Base-by-base conservation (phyloP, 2,797 vertebrate genomes). In the Oreochromis mossambicus region DNA sequence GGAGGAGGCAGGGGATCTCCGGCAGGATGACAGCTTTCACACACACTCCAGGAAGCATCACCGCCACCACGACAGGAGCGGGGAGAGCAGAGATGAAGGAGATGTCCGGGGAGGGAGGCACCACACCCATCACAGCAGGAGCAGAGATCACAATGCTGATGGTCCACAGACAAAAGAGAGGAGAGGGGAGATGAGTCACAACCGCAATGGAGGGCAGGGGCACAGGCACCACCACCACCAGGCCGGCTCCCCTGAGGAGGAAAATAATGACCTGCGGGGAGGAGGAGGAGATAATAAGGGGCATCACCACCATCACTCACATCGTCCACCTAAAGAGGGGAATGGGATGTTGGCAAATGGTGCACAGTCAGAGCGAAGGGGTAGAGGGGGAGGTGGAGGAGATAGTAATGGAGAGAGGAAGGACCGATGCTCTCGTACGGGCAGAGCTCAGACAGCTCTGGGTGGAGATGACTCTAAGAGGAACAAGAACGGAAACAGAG, bases 121-220 rank as follows among this genome's bases (percentile, higher is more conserved):
- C 43, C 94, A 97, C 80, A 94, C 95, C 5, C 97, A 97, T 86
- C 96, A 97, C 82, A 97, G 97, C 90, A 95, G 94, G 58, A 97
- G 95, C 93, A 96, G 96, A 79, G 98, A 96, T 11, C 91, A 32
- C 88, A 87, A 89, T 21, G 86, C 73, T 50, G 94, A 92, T 3
- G 66, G 87, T 2, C 14, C 43, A 0, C 90, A 87, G 75, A 89
- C 87, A 0, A 91, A 92, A 26, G 93, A 95, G 55, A 86, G 89
- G 8, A 96, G 94, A 78, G 80, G 85, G 0, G 97, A 97, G 6
- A 93, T 95, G 0, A 94, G 55, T 89, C 84, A 85, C n/a, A 91
- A 86, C 46, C 90, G 79, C 1, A 94, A 96, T 1, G 92, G 88
- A 38, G 92, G 90, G 2, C 86, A 81, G 73, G 93, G 90, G 51